Base-by-base conservation (phyloP, 2,113 vertebrate species). In the Sakesphorus luctuosus region DNA sequence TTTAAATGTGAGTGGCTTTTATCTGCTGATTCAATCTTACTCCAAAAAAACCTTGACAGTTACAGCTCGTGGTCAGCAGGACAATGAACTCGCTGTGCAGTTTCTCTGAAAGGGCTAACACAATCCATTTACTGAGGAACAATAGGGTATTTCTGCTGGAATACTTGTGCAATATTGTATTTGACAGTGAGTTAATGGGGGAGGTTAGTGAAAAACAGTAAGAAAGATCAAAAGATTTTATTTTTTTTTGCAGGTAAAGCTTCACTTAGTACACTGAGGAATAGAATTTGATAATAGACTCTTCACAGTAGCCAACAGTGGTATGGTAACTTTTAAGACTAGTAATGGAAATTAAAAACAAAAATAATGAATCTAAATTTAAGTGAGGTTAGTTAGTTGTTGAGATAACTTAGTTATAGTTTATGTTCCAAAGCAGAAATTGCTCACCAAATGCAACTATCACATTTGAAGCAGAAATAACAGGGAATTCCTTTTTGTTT, bases 1-100 rank as follows among this genome's bases (percentile, higher is more conserved):
- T 89, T 63, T 84, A 36, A 84, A 61, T 86, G 36, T 56, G 80
- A 88, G 76, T 81, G 49, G 21, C 72, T 92, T 94, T 92, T 69
- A 77, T 74, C 68, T 95, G 44, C 66, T 79, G 46, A 63, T 38
- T 93, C 40, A 47, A 85, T 76, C 63, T 94, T 18, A 33, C 17
- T 53, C 44, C 5, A 68, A 33, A 89, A 66, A 85, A 35, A 28
- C 2, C 63, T 69, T 47, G 23, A 35, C 46, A 38, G 58, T 85
- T 85, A 56, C 31, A 86, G 58, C 35, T 28, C 73, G 72, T 89
- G 84, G 59, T 88, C 76, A 76, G 44, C 49, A 74, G 46, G 68
- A 96, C 80, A 90, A 89, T 80, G 80, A 89, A 46, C 43, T 73
- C 28, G 17, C 80, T 90, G 72, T 90, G 50, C 20, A 5, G 8